Percentiles rank a stretch among this genome's conserved stretches.
Conservation (phyloP, 2,797 vertebrate genomes). For the Corythornis leucogaster region DNA sequence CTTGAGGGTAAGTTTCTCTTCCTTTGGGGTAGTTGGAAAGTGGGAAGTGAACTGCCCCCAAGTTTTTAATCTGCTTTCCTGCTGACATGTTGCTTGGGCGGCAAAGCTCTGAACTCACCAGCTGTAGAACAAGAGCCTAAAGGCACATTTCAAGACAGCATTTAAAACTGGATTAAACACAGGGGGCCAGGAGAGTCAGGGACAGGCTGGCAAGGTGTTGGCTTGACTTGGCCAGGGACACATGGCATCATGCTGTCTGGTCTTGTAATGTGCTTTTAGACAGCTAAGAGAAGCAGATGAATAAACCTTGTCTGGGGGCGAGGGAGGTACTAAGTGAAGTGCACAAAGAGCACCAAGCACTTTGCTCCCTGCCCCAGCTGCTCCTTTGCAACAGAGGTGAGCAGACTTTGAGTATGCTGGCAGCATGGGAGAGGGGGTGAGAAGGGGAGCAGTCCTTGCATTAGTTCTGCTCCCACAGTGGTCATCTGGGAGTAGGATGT, state of each 20-base stretch:
- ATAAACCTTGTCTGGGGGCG: neutral
- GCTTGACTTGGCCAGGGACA: neutral
- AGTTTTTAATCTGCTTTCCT: neutral
- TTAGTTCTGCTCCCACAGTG: neutral
- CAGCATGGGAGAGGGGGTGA: neutral
- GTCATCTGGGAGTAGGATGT: accelerated
- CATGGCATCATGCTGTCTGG: accelerated
- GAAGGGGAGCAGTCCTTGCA: accelerated
- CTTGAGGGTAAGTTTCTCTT: slow-evolving; percentile 69
- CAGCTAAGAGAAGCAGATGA: neutral
- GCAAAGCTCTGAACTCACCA: neutral
- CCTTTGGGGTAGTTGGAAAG: neutral
- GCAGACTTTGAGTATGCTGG: neutral
- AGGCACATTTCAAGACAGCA: neutral
- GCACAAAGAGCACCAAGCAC: too few species aligned
- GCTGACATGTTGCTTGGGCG: neutral
- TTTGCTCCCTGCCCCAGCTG: neutral
- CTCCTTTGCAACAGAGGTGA: neutral
- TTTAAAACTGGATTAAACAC: neutral
- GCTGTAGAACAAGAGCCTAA: neutral
- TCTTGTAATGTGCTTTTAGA: neutral
- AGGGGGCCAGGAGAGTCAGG: neutral
- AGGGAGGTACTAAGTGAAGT: neutral
- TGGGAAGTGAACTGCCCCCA: neutral
- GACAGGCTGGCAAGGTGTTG: neutral